These are phyloP conservation scores for Fundulus diaphanus DNA, from an alignment of 2,797 vertebrate genomes.

Conservation along the genomic window DNA sequence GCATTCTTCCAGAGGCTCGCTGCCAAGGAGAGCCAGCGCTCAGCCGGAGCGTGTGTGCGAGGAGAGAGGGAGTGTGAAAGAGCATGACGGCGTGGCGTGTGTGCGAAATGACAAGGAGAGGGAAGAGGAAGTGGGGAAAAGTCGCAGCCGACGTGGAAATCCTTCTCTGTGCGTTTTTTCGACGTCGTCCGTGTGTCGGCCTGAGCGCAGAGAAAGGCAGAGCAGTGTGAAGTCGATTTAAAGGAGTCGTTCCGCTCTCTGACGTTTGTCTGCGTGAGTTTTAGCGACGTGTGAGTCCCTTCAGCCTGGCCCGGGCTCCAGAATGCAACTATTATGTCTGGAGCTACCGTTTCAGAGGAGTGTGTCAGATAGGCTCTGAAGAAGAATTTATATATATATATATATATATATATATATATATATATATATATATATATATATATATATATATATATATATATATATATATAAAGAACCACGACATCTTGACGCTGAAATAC, in stretches of 20 bases:
- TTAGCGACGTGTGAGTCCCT: constrained; percentile 2
- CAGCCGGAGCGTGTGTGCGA: constrained; percentile 22
- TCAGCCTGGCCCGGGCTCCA: constrained; percentile 6
- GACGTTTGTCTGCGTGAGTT: background rate
- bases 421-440: no score
- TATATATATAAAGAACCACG: background rate
- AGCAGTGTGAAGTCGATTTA: constrained; percentile 29
- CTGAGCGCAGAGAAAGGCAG: constrained; percentile 41
- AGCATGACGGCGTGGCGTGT: constrained; percentile 19
- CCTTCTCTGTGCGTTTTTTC: constrained; percentile 42
- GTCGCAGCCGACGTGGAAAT: constrained; percentile 46
- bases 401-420: no score
- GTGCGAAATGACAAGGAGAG: constrained; percentile 37
- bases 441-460: no score
- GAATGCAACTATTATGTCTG: background rate
- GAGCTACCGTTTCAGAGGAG: background rate
- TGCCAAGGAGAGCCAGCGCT: constrained; percentile 47
- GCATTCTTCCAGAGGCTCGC: constrained; percentile 48
- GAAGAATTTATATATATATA: no score
- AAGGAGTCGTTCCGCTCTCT: constrained; percentile 24
- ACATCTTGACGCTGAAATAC: background rate
- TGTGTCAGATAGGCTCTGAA: background rate
- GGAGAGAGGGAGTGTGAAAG: constrained; percentile 11
- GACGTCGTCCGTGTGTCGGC: constrained; percentile 53
- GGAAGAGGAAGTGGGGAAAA: constrained; percentile 27